Evolutionary conservation across 2,888 invertebrate genomes (phyloP), one percentile per base, ranked within the genome.

Genomic region (Ischnus inquisitorius): DNA sequence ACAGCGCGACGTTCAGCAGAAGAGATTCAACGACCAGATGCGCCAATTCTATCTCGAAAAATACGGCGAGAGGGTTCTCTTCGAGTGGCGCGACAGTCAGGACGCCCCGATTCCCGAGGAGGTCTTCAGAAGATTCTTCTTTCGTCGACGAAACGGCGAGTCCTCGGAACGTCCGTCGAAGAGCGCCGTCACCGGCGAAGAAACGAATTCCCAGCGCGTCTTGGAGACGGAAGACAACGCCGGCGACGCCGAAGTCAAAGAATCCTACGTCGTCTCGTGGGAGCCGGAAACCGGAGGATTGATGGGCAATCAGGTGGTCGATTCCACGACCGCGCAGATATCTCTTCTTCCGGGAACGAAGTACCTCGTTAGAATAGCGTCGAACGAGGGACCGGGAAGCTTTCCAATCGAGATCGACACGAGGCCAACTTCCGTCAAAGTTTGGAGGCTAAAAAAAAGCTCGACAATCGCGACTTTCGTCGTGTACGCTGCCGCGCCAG

Each of bases 231-330:
- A 82, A 3, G 48, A 43, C 8, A 22, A 87, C 2, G 82, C 85
- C 0, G 86, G 88, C 62, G 87, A 86, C 12, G 28, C 85, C 0
- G 76, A 81, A 0, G 85, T 78, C 4, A 89, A 89, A 46, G 89
- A 92, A 41, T 90, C 92, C 0, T 93, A 89, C 78, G 91, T 93
- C 6, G 92, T 93, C 0, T 92, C 93, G 3, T 93, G 93, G 93
- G 92, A 93, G 68, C 92, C 93, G 0, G 92, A 93, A 72, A 88
- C 93, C 1, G 93, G 93, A 0, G 93, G 93, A 10, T 86, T 93
- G 3, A 93, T 92, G 92, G 93, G 93, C 14, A 93, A 93, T 71
- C 93, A 93, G 79, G 92, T 93, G 0, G 91, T 93, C 0, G 93
- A 93, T 39, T 89, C 91, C 2, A 91, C 90, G 51, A 89, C 86